Percentiles rank a stretch among this genome's conserved stretches.
Evolutionary conservation across 2,113 vertebrate species (phyloP).

Genomic region (Oxyura jamaicensis): DNA sequence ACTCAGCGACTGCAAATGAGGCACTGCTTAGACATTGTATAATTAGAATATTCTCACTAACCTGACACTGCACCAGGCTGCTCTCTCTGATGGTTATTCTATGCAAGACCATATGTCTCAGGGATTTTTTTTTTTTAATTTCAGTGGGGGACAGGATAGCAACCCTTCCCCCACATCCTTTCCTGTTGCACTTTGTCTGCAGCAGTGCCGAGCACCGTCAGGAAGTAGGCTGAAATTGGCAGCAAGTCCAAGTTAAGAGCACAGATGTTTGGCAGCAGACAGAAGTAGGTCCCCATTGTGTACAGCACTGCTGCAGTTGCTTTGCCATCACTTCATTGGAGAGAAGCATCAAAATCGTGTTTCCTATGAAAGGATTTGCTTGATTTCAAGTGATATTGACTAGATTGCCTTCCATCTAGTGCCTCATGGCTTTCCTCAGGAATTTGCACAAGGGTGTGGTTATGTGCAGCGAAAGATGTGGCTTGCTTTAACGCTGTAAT

Average conservation of each 20-base stretch:
- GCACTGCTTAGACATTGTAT: background rate
- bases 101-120: slow-evolving; percentile 55
- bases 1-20: slow-evolving; percentile 7
- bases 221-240: slow-evolving; percentile 15
- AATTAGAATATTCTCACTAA: slow-evolving; percentile 45
- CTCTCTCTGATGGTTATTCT: slow-evolving; percentile 40
- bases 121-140: slow-evolving; percentile 36
- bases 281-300: background rate
- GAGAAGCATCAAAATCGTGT: background rate
- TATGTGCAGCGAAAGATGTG: background rate
- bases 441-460: background rate
- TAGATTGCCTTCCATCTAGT: background rate
- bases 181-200: background rate
- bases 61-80: background rate
- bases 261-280: slow-evolving; percentile 68
- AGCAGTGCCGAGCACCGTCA: background rate
- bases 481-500: background rate
- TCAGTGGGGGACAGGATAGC: background rate
- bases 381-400: background rate
- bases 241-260: background rate
- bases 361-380: background rate
- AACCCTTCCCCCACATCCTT: background rate
- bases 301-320: background rate
- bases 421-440: background rate
- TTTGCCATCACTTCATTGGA: background rate